Evolutionary conservation across 2,888 invertebrate genomes (phyloP).

Genomic region (Calameuta pallipes): DNA sequence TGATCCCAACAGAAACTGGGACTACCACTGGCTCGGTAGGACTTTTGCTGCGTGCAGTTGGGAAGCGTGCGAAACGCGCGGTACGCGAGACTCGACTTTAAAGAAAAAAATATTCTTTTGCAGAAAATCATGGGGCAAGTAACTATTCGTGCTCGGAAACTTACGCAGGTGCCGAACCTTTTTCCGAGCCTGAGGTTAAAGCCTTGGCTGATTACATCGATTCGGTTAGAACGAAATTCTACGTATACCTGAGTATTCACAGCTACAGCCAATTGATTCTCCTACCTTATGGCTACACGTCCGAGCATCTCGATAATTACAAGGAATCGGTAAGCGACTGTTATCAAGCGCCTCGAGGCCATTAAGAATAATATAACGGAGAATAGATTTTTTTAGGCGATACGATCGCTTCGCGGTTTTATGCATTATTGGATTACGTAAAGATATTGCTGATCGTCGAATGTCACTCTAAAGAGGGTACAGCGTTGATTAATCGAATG

Average conservation of each 20-base stretch:
- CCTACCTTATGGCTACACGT: slow-evolving; percentile 74
- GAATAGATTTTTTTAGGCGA: background rate
- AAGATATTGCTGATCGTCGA: background rate
- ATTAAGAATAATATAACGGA: background rate
- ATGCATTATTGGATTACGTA: background rate
- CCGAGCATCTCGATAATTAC: slow-evolving; percentile 69
- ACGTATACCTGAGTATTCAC: slow-evolving; percentile 77
- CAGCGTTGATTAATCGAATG: background rate
- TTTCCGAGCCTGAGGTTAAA: slow-evolving; percentile 71
- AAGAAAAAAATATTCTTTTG: background rate
- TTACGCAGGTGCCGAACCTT: slow-evolving; percentile 68
- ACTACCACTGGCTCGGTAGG: slow-evolving; percentile 73
- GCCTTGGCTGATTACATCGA: slow-evolving; percentile 64
- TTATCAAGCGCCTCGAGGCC: background rate
- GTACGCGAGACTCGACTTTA: background rate
- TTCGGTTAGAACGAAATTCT: slow-evolving; percentile 65
- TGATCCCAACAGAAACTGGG: slow-evolving; percentile 85
- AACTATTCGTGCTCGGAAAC: slow-evolving; percentile 67
- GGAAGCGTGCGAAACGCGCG: background rate
- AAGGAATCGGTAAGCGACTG: slow-evolving; percentile 67
- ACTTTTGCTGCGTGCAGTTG: background rate
- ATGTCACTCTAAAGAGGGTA: background rate
- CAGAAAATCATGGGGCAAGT: slow-evolving; percentile 65
- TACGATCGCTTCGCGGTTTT: no score
- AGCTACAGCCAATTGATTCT: slow-evolving; percentile 76